phyloP scores from a whole-genome alignment of 2,888 invertebrate species.

The Stictocephala bisonia region DNA sequence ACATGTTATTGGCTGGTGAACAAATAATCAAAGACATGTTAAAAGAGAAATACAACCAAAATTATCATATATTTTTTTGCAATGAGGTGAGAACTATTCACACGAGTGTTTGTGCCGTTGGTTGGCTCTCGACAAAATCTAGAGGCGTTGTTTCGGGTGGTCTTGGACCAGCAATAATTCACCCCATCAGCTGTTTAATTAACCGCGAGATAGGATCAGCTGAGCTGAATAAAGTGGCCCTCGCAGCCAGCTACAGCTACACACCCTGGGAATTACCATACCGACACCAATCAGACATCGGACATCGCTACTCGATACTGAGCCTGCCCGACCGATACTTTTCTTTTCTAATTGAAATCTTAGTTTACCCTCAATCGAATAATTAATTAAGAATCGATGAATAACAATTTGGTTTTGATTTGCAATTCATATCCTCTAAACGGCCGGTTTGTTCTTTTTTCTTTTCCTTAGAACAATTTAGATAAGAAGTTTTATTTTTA shows the following conservation, averaged over 20 bases:
- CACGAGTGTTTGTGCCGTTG: not conserved
- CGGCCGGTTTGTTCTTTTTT: too few species aligned
- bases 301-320: not conserved
- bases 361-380: constrained; percentile 32
- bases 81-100: too few species aligned
- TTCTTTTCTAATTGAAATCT: constrained; percentile 36
- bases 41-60: too few species aligned
- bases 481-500: too few species aligned
- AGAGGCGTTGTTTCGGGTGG: constrained; percentile 34
- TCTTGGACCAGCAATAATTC: constrained; percentile 37
- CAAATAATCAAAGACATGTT: too few species aligned
- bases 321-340: not conserved
- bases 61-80: too few species aligned
- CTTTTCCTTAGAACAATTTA: too few species aligned
- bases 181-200: constrained; percentile 40
- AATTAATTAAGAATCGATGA: constrained; percentile 39
- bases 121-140: constrained; percentile 8
- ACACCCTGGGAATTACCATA: constrained; percentile 26
- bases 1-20: too few species aligned
- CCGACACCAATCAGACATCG: constrained; percentile 14
- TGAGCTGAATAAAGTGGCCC: constrained; percentile 19
- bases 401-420: constrained; percentile 35
- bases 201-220: constrained; percentile 33
- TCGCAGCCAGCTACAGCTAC: constrained; percentile 18
- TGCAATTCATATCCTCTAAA: constrained; percentile 41